Evolutionary conservation across 2,113 vertebrate species (phyloP), one percentile per base, ranked within the genome.

Genomic region (Tragelaphus strepsiceros): DNA sequence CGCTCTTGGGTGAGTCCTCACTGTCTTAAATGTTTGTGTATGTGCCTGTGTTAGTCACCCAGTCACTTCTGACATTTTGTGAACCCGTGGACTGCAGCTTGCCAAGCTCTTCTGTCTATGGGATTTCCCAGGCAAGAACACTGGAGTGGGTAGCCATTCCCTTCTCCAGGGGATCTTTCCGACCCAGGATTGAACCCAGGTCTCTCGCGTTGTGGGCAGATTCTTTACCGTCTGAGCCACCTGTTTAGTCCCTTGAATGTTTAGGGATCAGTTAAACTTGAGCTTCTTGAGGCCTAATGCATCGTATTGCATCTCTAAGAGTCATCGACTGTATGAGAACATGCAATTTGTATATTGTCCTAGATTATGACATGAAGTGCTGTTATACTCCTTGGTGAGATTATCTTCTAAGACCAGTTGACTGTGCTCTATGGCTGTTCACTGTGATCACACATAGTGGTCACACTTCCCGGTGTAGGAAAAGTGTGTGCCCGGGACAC

Each of bases 311-410:
- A 6, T 15, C 85, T 46, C 21, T 74, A 53, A 21, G 1, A 58
- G 32, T 8, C 39, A 30, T 21, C 2, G 30, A 1, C 26, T 5
- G 16, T 43, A 2, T 51, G 17, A 30, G n/a, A 30, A 24, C 46
- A 22, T 21, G 14, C 14, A 30, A 13, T 16, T 13, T 90, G 46
- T 1, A 1, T 53, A 26, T 46, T 84, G 90, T 24, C 67, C 54
- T 51, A 24, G 30, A 4, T 32, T 21, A 17, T 53, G 81, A 24
- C 11, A 3, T 4, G 14, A 28, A 80, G 11, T 3, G 7, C 43
- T 62, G 7, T 28, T 39, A 3, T 2, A 5, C 0, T 2, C 15
- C 7, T 39, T 4, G 15, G 12, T 58, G 51, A 0, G 0, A 43
- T 56, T 11, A 21, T 22, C 43, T 35, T 54, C 16, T 88, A 4